phyloP scores from a whole-genome alignment of 1,140 invertebrate genomes.

The Euura lappo region DNA sequence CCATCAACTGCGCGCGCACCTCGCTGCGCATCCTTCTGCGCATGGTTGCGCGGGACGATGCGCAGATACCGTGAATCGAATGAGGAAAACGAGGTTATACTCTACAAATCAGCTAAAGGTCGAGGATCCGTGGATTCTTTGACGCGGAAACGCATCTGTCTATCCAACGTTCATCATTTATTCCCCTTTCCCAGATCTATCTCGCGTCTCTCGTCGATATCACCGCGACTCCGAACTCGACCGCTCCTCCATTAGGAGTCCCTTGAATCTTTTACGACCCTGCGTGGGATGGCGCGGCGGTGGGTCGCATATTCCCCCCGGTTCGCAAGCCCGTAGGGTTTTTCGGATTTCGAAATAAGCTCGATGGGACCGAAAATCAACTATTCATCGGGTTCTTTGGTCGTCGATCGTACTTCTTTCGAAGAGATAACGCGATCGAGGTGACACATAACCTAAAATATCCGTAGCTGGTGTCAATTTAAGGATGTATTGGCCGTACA shows the following conservation, averaged over 20 bases:
- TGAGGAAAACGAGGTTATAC: neutral
- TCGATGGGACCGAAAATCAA: neutral
- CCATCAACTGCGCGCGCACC: too few relatives aligned
- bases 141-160: neutral
- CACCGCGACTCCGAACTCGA: neutral
- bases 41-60: neutral
- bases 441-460: too few relatives aligned
- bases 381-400: too few relatives aligned
- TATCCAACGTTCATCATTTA: neutral
- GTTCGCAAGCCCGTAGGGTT: neutral
- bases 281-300: neutral
- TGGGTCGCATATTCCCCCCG: neutral
- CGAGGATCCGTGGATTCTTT: neutral
- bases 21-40: neutral
- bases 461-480: neutral
- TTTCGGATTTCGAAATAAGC: neutral
- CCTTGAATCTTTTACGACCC: neutral
- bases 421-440: too few relatives aligned
- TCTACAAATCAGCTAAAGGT: neutral
- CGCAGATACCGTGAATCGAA: too few relatives aligned
- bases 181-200: neutral
- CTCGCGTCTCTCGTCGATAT: neutral
- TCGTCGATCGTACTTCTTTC: too few relatives aligned
- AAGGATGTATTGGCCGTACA: too few relatives aligned
- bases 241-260: neutral